Base-by-base conservation (phyloP, 2,797 vertebrate species). In the Poecilia picta region DNA sequence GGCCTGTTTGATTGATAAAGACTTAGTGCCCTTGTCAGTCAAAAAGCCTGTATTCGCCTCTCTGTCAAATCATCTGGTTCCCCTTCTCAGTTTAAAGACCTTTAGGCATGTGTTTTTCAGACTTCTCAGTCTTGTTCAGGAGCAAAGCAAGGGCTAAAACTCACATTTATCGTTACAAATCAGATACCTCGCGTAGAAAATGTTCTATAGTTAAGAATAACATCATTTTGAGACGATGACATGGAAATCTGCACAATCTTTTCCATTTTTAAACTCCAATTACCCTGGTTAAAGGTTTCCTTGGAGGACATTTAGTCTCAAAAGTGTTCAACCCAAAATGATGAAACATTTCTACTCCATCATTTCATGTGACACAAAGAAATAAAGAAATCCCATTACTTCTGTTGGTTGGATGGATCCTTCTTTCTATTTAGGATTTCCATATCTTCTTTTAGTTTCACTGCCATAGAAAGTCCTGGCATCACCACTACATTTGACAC, bases 1-100 rank as follows among this genome's bases (percentile, higher is more conserved):
- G 83, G 85, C 73, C 80, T 76, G 83, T 88, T 86, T 92, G 87
- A 91, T 86, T 87, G 87, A 87, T 75, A 81, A 87, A 79, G 72
- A 28, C 87, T 91, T 90, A 89, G 88, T 91, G 87, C 72, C 76
- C 76, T 76, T 89, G 93, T 89, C 93, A 87, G 70, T 92, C 87
- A 90, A n/a, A 76, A 51, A 84, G 68, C 31, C 81, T 71, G 87
- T 74, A 57, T 70, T 82, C 75, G 5, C 49, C 20, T 51, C 20
- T 28, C n/a, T 59, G n/a, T 72, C 18, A 39, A 39, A 39, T 23
- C 20, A 46, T 85, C 68, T 55, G 23, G 39, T n/a, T 70, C 7
- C 12, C 81, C 77, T 74, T 31, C 62, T 72, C 33, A 72, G 33
- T 80, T 81, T 74, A 72, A 81, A 75, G 23, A 41, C 10, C 20